Evolutionary conservation across 2,888 invertebrate species (phyloP).

Genomic region (Ophioninae sp.): DNA sequence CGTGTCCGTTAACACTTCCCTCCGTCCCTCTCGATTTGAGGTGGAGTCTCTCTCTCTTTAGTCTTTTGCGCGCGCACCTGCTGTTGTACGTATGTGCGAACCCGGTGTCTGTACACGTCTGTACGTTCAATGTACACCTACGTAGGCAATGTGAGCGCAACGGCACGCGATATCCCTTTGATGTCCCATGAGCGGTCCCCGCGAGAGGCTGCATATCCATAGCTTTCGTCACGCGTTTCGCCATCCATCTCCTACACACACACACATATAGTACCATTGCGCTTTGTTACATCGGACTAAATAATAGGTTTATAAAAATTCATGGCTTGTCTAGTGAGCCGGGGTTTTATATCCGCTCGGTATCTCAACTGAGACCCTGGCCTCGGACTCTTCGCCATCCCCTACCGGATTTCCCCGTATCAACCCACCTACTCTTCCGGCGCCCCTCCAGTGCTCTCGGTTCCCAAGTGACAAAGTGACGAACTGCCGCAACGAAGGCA

Average conservation of each 20-base stretch:
- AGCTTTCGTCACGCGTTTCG: constrained; percentile 25
- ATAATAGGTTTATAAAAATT: constrained; percentile 80
- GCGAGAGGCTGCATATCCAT: constrained; percentile 35
- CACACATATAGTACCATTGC: constrained; percentile 28
- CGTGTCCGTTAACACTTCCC: constrained; percentile 61
- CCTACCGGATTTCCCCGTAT: constrained; percentile 44
- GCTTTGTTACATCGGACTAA: constrained; percentile 77
- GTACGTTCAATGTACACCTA: constrained; percentile 26
- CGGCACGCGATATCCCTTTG: constrained; percentile 74
- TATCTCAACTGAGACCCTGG: constrained; percentile 41
- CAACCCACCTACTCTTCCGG: constrained; percentile 35
- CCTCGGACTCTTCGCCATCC: constrained; percentile 18
- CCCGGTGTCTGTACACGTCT: constrained; percentile 28
- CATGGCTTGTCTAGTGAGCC: constrained; percentile 71
- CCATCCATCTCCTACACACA: constrained; percentile 8
- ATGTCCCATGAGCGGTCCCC: constrained; percentile 71
- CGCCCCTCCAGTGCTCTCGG: constrained; percentile 37
- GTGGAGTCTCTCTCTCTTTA: constrained; percentile 33
- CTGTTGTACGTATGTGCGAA: constrained; percentile 56
- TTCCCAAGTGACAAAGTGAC: constrained; percentile 65
- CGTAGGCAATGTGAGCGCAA: constrained; percentile 60
- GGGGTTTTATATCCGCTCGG: constrained; percentile 65
- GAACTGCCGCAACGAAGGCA: constrained; percentile 63
- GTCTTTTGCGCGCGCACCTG: neutral
- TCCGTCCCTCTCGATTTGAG: constrained; percentile 42